These are phyloP conservation scores for Ptychodera flava DNA, from an alignment of 35 echinoderm and acorn worm genomes.

Conservation along the genomic window DNA sequence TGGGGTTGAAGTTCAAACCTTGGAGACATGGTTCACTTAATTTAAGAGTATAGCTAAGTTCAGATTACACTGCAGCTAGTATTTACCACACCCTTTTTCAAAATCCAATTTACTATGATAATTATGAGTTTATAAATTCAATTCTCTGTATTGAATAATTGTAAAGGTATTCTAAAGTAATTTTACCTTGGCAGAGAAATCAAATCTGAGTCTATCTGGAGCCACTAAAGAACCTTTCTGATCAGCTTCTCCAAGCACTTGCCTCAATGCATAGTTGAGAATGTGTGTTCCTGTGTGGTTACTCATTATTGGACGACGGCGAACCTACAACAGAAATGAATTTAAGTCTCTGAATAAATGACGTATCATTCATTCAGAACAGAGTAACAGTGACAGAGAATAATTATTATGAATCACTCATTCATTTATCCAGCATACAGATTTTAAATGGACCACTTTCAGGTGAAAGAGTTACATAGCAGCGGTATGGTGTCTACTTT, in stretches of 20 bases:
- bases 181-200: conserved; percentile 99
- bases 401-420: not conserved
- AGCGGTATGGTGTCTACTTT: no score
- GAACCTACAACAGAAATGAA: conserved; percentile 33
- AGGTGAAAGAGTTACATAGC: not conserved
- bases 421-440: not conserved
- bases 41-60: no score
- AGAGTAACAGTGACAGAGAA: not conserved
- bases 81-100: no score
- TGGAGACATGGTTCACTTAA: no score
- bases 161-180: no score
- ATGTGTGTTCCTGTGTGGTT: conserved; percentile 98
- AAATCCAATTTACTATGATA: no score
- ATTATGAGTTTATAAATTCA: no score
- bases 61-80: no score
- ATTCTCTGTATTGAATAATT: no score
- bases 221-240: conserved; percentile 91
- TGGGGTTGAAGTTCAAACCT: no score
- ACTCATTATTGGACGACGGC: conserved; percentile 82
- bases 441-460: not conserved
- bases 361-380: not conserved
- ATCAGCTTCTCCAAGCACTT: conserved; percentile 87
- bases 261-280: conserved; percentile 90
- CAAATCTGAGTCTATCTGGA: conserved; percentile 92
- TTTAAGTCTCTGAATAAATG: not conserved